Conservation (phyloP, 2,888 invertebrate species). For the Copidosoma aretas region DNA sequence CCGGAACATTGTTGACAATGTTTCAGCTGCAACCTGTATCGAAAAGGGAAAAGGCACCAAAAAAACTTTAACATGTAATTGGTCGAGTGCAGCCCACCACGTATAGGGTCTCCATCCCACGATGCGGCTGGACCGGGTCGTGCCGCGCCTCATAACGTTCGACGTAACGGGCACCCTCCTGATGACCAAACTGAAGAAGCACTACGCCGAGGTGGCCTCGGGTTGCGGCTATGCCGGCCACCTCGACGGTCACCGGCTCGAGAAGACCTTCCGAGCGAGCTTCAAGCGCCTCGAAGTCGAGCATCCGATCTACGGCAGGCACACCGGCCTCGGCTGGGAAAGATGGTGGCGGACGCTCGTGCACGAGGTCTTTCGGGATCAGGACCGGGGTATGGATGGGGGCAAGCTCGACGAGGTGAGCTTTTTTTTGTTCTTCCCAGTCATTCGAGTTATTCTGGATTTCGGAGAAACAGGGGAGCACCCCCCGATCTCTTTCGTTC, state of each 20-base stretch:
- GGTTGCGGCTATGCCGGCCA: conserved; percentile 71
- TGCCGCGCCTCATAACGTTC: conserved; percentile 78
- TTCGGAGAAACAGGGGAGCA: too few species aligned
- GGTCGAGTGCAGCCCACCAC: too few species aligned
- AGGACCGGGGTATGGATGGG: conserved; percentile 57
- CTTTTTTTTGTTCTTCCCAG: too few species aligned
- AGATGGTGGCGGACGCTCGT: conserved; percentile 84
- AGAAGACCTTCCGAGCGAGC: conserved; percentile 70
- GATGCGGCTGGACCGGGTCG: conserved; percentile 54
- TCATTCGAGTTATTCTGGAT: too few species aligned
- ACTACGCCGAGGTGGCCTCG: conserved; percentile 76
- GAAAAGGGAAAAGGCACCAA: too few species aligned
- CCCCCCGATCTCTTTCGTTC: too few species aligned
- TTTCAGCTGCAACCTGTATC: too few species aligned
- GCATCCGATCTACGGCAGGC: conserved; percentile 83
- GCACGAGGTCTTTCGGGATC: conserved; percentile 69
- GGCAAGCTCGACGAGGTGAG: conserved; percentile 54
- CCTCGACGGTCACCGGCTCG: conserved; percentile 66
- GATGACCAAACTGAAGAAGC: conserved; percentile 57
- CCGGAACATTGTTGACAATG: too few species aligned
- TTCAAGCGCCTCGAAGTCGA: conserved; percentile 71
- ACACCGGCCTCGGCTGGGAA: conserved; percentile 74
- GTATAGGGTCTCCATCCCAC: too few species aligned
- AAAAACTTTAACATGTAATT: too few species aligned
- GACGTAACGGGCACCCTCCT: conserved; percentile 88